phyloP scores from a whole-genome alignment of 2,888 invertebrate genomes.

The Synergus itoensis region DNA sequence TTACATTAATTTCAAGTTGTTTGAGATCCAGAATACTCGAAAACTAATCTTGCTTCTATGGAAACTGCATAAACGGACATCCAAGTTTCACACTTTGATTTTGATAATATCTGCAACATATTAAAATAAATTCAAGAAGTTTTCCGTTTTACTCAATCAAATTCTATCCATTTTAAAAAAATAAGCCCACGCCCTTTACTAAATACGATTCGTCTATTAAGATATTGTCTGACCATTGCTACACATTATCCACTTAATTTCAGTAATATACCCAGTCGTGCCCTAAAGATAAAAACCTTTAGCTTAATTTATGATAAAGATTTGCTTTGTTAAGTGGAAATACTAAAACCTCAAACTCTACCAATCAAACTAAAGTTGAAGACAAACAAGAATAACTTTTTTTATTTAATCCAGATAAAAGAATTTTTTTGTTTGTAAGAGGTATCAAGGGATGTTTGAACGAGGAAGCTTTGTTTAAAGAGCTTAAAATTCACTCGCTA shows the following conservation, averaged over 20 bases:
- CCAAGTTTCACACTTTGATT: background rate
- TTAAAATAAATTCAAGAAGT: background rate
- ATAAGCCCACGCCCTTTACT: background rate
- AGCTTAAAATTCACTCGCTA: background rate
- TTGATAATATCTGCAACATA: background rate
- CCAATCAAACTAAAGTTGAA: background rate
- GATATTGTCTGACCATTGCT: slow-evolving; percentile 41
- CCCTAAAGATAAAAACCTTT: background rate
- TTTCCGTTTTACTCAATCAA: background rate
- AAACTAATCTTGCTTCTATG: slow-evolving; percentile 1
- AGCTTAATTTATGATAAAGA: background rate
- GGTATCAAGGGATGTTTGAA: background rate
- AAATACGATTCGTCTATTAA: background rate
- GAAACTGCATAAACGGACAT: background rate
- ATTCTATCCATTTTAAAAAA: background rate
- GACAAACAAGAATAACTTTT: background rate
- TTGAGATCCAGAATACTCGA: background rate
- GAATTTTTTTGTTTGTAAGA: background rate
- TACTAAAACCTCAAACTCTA: too few relatives aligned
- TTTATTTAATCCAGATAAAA: background rate
- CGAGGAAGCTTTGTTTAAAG: background rate
- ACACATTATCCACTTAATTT: slow-evolving; percentile 44
- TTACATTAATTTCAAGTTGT: background rate
- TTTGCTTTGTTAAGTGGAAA: too few relatives aligned
- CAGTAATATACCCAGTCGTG: background rate